Percentiles rank a stretch among this genome's conserved stretches.
Conservation (phyloP, 2,797 vertebrate species). For the Decapterus maruadsi region DNA sequence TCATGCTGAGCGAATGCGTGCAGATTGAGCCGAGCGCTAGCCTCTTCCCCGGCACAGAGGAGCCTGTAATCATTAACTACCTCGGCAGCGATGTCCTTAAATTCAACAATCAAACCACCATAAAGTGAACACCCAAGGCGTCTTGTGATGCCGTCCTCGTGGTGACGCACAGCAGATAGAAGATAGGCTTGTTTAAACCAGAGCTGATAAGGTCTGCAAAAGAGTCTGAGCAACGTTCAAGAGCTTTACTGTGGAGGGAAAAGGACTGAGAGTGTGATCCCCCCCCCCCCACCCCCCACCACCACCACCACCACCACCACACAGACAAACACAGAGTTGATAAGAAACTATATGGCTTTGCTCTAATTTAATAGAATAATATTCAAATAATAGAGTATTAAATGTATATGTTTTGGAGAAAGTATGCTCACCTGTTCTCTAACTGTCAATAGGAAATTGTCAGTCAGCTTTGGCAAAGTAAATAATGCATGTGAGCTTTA, state of each 20-base stretch:
- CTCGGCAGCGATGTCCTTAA: slow-evolving; percentile 22
- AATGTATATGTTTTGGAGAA: not conserved
- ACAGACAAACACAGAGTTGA: not conserved
- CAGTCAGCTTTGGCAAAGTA: not conserved
- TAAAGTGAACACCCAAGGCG: slow-evolving; percentile 59
- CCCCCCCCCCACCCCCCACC: not conserved
- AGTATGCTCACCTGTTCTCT: not conserved
- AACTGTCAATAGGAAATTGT: not conserved
- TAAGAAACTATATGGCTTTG: not conserved
- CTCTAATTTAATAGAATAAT: not conserved
- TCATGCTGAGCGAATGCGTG: not conserved
- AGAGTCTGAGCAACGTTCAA: slow-evolving; percentile 38
- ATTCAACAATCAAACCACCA: slow-evolving; percentile 37
- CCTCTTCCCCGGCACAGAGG: not conserved
- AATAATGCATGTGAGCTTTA: too few species aligned
- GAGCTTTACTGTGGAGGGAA: slow-evolving; percentile 5
- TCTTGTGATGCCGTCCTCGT: slow-evolving; percentile 49
- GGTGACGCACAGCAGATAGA: slow-evolving; percentile 68
- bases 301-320: not conserved
- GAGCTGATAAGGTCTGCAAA: slow-evolving; percentile 50
- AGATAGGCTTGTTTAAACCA: slow-evolving; percentile 47
- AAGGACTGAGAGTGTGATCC: not conserved
- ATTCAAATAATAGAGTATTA: not conserved
- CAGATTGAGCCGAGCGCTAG: not conserved
- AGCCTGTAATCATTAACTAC: slow-evolving; percentile 69